Base-by-base conservation (phyloP, 2,888 invertebrate genomes). In the Geotrupes spiniger region DNA sequence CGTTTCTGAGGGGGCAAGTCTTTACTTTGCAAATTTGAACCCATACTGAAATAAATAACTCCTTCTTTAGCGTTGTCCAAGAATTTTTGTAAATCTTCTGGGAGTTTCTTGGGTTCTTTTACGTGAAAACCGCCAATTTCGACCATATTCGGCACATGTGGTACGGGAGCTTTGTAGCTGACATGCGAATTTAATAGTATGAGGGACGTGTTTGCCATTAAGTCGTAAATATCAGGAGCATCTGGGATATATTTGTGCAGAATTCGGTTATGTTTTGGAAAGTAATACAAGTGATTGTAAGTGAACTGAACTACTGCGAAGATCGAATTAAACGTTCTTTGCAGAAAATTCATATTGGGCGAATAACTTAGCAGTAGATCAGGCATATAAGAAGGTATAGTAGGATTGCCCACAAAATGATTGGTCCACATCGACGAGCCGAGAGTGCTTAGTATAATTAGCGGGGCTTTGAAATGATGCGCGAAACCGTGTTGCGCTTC, bases 1-100 rank as follows among this genome's bases (percentile, higher is more conserved):
- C 75, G 69, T 51, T 76, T 78, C 2, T 78, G 75, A 0, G 63
- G 56, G 0, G 79, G 75, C 41, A 86, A 61, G 54, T 82, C 75
- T n/a, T 75, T 70, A 52, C 79, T 79, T 45, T 76, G 73, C 0
- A 82, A 70, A 52, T 79, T 78, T 0, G 83, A 79, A 2, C 83
- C 84, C 62, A 84, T 77, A 55, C 78, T 81, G 52, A 82, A 76
- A 51, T 79, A 79, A 1, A 82, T 71, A 0, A 77, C 79, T 1
- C 82, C 82, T 36, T 80, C 55, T 40, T 69, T 71, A 1, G 81
- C 73, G 6, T 71, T 65, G 53, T 82, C 79, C 46, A 82, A 59
- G 46, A 76, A 68, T 14, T 70, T 66, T 65, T 80, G 72, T 1
- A 82, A 63, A 63, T 81, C 78, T 74, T 52, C 26, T 1, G 67